Conservation (phyloP, 1,140 invertebrate genomes). For the Eufriesea mexicana region DNA sequence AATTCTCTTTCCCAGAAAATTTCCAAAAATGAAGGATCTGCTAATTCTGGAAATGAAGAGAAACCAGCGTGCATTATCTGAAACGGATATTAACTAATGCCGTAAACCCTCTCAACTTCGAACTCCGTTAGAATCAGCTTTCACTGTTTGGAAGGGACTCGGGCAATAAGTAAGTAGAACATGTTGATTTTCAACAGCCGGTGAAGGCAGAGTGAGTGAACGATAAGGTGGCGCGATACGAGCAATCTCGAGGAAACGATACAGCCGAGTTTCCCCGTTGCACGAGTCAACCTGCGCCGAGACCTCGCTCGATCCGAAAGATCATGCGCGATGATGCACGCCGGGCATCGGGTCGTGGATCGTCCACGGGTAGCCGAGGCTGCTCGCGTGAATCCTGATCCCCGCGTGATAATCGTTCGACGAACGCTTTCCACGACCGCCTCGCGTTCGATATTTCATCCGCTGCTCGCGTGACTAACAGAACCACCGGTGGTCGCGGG, state of each 20-base stretch:
- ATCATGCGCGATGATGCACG: slow-evolving; percentile 34
- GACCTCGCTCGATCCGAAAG: slow-evolving; percentile 29
- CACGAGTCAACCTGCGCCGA: neutral
- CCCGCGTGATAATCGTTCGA: slow-evolving; percentile 45
- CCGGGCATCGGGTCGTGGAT: slow-evolving; percentile 21
- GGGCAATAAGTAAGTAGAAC: neutral
- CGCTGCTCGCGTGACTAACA: slow-evolving; percentile 40
- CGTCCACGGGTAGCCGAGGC: neutral
- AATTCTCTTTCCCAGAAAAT: too few relatives aligned
- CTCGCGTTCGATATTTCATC: slow-evolving; percentile 51
- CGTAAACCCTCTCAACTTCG: neutral
- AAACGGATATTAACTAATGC: too few relatives aligned
- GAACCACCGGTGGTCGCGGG: slow-evolving; percentile 38
- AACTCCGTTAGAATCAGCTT: neutral
- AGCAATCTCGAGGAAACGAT: slow-evolving; percentile 27
- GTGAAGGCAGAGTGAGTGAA: too few relatives aligned
- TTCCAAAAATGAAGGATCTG: too few relatives aligned
- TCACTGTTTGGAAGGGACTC: slow-evolving; percentile 5
- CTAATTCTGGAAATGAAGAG: too few relatives aligned
- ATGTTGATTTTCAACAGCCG: slow-evolving; percentile 14
- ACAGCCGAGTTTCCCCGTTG: slow-evolving; percentile 30
- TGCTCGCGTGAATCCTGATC: slow-evolving; percentile 46
- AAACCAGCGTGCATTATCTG: too few relatives aligned
- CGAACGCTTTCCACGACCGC: slow-evolving; percentile 41
- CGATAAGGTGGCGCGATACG: slow-evolving; percentile 2